Percentiles rank a stretch among this genome's conserved stretches.
Conservation (phyloP, 2,113 vertebrate genomes). For the Galbula dea region DNA sequence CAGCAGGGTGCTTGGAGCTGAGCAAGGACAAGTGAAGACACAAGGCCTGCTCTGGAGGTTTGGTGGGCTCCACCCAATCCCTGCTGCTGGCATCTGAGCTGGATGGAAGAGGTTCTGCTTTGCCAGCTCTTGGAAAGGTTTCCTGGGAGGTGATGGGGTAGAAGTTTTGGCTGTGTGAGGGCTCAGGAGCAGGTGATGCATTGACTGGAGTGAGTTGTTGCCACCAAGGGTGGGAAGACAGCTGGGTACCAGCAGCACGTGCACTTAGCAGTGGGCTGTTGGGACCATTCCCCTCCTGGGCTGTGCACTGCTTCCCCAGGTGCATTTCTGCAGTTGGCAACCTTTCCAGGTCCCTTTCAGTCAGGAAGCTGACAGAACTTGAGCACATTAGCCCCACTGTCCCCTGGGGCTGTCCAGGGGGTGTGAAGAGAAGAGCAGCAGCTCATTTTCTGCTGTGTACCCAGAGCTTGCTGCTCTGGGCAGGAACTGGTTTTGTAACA, state of each 20-base stretch:
- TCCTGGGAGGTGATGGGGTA: neutral
- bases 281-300: neutral
- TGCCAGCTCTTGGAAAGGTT: neutral
- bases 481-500: conserved; percentile 17
- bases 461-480: neutral
- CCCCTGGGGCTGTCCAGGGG: neutral
- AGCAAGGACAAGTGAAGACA: neutral
- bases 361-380: neutral
- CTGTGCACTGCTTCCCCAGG: neutral
- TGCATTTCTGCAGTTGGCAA: neutral
- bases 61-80: neutral
- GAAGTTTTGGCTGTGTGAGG: neutral
- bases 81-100: neutral
- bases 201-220: neutral
- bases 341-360: neutral
- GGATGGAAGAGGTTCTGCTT: neutral
- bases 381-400: fast-evolving
- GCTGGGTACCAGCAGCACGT: neutral
- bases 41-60: neutral
- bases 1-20: neutral
- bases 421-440: neutral
- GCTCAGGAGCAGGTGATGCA: neutral
- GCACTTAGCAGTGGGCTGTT: neutral
- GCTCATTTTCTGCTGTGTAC: neutral
- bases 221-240: neutral